phyloP scores from a whole-genome alignment of 2,888 invertebrate genomes.

The Ceraclea dissimilis region DNA sequence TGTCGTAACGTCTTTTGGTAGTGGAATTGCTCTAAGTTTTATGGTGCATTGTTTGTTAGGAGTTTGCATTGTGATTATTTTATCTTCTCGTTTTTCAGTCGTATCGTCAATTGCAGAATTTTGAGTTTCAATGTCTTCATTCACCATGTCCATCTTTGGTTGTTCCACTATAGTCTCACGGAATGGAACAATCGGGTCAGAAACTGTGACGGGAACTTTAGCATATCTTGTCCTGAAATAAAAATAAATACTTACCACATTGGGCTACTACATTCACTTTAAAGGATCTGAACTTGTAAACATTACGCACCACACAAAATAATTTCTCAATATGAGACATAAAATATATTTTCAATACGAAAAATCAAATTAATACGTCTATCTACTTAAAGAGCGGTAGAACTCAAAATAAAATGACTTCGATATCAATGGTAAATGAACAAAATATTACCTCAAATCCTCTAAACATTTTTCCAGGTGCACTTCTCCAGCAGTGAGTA shows the following conservation, averaged over 20 bases:
- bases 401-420: too few relatives aligned
- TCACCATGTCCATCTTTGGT: conserved; percentile 76
- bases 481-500: conserved; percentile 94
- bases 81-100: conserved; percentile 42
- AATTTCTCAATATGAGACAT: too few relatives aligned
- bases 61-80: conserved; percentile 54
- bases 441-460: conserved; percentile 61
- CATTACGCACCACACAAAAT: too few relatives aligned
- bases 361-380: too few relatives aligned
- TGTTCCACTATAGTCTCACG: conserved; percentile 84
- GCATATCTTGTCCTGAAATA: conserved; percentile 59
- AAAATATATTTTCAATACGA: too few relatives aligned
- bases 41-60: conserved; percentile 65
- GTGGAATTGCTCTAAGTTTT: conserved; percentile 66
- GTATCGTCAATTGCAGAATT: conserved; percentile 34
- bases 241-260: too few relatives aligned
- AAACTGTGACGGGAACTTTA: conserved; percentile 80
- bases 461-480: conserved; percentile 93
- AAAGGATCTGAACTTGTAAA: too few relatives aligned
- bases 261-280: too few relatives aligned
- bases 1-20: conserved; percentile 64
- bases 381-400: too few relatives aligned
- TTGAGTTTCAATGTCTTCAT: conserved; percentile 69
- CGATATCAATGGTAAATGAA: too few relatives aligned
- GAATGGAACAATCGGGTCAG: conserved; percentile 94